These are phyloP conservation scores for Nephrotoma flavescens DNA, from an alignment of 2,888 invertebrate genomes.

Conservation along the genomic window DNA sequence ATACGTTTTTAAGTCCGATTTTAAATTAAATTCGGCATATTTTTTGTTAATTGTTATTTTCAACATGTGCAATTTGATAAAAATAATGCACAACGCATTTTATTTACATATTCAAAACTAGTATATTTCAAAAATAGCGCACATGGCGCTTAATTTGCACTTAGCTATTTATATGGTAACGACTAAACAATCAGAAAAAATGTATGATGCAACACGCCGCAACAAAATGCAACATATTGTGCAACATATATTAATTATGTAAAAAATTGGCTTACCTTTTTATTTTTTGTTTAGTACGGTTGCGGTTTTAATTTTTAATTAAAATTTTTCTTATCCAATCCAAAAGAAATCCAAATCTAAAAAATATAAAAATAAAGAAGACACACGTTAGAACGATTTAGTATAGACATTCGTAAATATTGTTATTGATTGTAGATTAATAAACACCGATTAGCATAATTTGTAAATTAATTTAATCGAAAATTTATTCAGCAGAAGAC, in stretches of 20 bases:
- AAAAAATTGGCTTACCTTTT: neutral
- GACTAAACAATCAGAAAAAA: neutral
- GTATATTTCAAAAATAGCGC: neutral
- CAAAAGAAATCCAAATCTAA: neutral
- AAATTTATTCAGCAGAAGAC: neutral
- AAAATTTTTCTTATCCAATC: neutral
- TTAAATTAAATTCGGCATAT: neutral
- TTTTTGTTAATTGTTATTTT: neutral
- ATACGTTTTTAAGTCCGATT: too few relatives aligned
- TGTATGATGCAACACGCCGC: neutral
- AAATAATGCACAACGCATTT: neutral
- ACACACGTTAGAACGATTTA: neutral
- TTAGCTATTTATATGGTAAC: neutral
- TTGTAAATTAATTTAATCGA: neutral
- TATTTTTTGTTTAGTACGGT: neutral
- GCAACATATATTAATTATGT: neutral
- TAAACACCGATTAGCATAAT: neutral
- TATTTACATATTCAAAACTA: neutral
- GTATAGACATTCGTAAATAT: neutral
- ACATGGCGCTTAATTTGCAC: neutral
- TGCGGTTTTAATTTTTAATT: neutral
- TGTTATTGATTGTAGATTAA: neutral
- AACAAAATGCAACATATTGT: neutral
- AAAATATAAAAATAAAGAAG: neutral
- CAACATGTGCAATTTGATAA: neutral